These are phyloP conservation scores for Phataginus tricuspis DNA, from an alignment of 2,797 vertebrate species.

Conservation along the genomic window DNA sequence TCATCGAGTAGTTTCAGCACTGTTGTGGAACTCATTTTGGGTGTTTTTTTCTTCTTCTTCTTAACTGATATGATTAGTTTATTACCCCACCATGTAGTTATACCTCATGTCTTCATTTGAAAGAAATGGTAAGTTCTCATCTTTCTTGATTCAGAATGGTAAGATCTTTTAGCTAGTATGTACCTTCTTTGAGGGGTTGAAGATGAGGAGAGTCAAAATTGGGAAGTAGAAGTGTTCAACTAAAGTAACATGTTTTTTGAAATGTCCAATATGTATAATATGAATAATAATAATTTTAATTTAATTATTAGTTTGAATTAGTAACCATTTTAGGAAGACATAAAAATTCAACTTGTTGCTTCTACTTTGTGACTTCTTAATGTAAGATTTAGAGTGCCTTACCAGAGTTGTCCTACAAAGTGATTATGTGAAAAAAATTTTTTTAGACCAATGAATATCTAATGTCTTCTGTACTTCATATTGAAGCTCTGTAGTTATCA, in stretches of 20 bases:
- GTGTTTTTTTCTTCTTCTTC: not conserved
- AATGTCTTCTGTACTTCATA: not conserved
- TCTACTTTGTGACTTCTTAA: not conserved
- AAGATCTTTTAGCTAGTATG: constrained; percentile 1
- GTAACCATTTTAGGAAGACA: not conserved
- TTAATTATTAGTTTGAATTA: constrained; percentile 37
- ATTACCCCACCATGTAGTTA: constrained; percentile 28
- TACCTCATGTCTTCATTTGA: constrained; percentile 40
- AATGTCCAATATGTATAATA: not conserved
- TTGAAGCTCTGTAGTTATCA: not conserved
- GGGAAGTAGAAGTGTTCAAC: not conserved
- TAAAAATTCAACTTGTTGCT: constrained; percentile 19
- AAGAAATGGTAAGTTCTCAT: constrained; percentile 67
- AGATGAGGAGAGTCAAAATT: not conserved
- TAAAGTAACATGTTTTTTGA: not conserved
- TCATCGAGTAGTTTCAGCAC: not conserved
- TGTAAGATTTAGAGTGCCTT: not conserved
- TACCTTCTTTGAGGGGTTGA: not conserved
- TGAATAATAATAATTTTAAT: not conserved
- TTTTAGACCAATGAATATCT: not conserved
- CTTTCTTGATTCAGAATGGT: constrained; percentile 28
- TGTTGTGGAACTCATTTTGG: not conserved
- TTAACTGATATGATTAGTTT: not conserved
- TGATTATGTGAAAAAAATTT: not conserved
- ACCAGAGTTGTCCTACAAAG: not conserved